A percentile compares a stretch with the other conserved stretches of the same genome.
Conservation (phyloP, 2,888 invertebrate species). For the Magallana nippona region DNA sequence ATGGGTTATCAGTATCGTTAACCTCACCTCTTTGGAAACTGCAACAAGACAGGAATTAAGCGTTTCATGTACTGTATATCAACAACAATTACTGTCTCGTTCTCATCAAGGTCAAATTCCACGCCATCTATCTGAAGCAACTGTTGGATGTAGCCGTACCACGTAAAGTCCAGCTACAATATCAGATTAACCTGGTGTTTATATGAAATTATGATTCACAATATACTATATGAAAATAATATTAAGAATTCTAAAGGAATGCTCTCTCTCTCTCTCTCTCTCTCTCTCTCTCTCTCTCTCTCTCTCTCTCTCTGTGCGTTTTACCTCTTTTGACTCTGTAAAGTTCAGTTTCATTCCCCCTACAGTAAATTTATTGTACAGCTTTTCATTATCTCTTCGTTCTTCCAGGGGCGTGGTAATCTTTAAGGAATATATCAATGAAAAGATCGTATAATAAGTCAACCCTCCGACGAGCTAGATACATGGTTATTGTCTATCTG, state of each 20-base stretch:
- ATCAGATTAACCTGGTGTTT: slow-evolving; percentile 1
- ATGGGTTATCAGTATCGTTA: too few species aligned
- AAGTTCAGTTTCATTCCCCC: slow-evolving; percentile 87
- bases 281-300: background rate
- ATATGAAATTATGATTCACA: background rate
- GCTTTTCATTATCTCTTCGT: slow-evolving; percentile 92
- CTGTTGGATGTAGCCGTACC: slow-evolving; percentile 35
- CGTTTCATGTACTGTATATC: slow-evolving; percentile 38
- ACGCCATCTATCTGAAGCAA: slow-evolving; percentile 39
- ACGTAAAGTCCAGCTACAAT: slow-evolving; percentile 37
- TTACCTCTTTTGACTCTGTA: slow-evolving; percentile 58
- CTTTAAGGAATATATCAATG: slow-evolving; percentile 75
- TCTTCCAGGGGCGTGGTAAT: slow-evolving; percentile 88
- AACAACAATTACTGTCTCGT: slow-evolving; percentile 41
- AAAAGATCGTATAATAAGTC: background rate
- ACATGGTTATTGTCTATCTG: too few species aligned
- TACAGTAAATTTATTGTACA: slow-evolving; percentile 91
- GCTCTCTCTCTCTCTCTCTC: too few species aligned
- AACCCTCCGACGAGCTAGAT: too few species aligned
- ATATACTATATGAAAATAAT: too few species aligned
- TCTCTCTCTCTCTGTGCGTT: background rate
- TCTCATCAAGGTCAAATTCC: slow-evolving; percentile 36
- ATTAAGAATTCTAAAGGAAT: too few species aligned
- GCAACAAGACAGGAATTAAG: background rate
- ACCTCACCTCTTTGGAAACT: background rate